Base-by-base conservation (phyloP, 2,113 vertebrate genomes). In the Trematomus loennbergii region DNA sequence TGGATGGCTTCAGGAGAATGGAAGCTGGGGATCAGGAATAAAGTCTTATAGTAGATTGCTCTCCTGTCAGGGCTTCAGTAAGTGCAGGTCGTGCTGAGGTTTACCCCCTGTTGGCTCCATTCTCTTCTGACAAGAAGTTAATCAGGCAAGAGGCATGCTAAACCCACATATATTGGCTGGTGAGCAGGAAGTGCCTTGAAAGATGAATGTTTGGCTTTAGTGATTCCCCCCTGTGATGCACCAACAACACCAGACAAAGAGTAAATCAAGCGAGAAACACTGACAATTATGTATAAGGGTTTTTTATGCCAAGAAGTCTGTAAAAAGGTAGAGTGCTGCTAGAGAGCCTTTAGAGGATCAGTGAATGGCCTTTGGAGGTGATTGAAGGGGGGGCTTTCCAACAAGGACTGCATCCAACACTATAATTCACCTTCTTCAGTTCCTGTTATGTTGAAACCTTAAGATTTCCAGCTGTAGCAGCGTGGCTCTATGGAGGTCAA, bases 191-290 rank as follows among this genome's bases (percentile, higher is more conserved):
- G 81, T 78, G 36, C 76, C 66, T 81, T 72, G 72, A 78, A 77
- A 82, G 81, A 88, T 55, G 53, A 67, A 80, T 82, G 74, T 79
- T 71, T 59, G 72, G 78, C 59, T 88, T 85, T 81, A 46, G 66
- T 45, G 45, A 63, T 43, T 36, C 1, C 73, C 48, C 53, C 15
- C 53, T 62, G 62, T 36, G 61, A 64, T 63, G 36, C 50, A 57
- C 25, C 50, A 72, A 65, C 29, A 45, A 55, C 12, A 66, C 17
- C 16, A 64, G 60, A 68, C 58, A 46, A 49, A 71, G 49, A 55
- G 82, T 80, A 65, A 74, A 87, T 88, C 58, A 78, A 64, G 20
- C 36, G 46, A n/a, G 43, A 29, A 17, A 33, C 3, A 17, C n/a
- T 65, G 16, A 54, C 60, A 66, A 78, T 48, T 67, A 66, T 61